Percentiles rank a stretch among this genome's conserved stretches.
phyloP scores from a whole-genome alignment of 1,140 invertebrate genomes.

The Euwallacea fornicatus region DNA sequence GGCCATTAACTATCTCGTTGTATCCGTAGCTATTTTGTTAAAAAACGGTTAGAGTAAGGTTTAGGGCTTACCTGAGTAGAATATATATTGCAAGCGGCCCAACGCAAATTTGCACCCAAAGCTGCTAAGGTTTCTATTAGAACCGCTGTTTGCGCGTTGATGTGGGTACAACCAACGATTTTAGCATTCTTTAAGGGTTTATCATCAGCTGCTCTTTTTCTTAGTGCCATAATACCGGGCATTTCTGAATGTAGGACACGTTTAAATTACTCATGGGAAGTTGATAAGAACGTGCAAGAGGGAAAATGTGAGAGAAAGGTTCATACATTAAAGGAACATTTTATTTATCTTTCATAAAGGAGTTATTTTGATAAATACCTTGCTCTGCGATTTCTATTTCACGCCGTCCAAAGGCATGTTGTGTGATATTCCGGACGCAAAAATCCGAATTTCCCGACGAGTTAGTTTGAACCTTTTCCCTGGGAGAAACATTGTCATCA shows the following conservation, averaged over 20 bases:
- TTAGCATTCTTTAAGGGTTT: slow-evolving; percentile 94
- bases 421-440: slow-evolving; percentile 88
- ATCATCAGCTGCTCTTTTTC: slow-evolving; percentile 87
- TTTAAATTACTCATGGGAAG: too few species aligned
- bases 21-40: neutral
- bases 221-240: slow-evolving; percentile 94
- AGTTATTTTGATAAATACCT: slow-evolving; percentile 56
- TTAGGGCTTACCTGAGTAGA: slow-evolving; percentile 77
- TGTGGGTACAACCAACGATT: slow-evolving; percentile 96
- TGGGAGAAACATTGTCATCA: slow-evolving; percentile 80
- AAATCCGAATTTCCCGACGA: slow-evolving; percentile 82
- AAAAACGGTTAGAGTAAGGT: neutral
- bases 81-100: slow-evolving; percentile 98
- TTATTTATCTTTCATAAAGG: neutral
- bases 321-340: neutral
- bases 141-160: slow-evolving; percentile 97
- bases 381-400: slow-evolving; percentile 99
- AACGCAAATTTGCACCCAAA: slow-evolving; percentile 88
- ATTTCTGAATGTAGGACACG: slow-evolving; percentile 68
- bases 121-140: slow-evolving; percentile 91
- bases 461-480: slow-evolving; percentile 83
- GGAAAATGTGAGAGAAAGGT: neutral
- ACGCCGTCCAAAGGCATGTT: slow-evolving; percentile 88
- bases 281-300: too few species aligned
- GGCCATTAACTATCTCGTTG: neutral